Conservation (phyloP, 2,797 vertebrate genomes). For the Oophaga sylvatica region DNA sequence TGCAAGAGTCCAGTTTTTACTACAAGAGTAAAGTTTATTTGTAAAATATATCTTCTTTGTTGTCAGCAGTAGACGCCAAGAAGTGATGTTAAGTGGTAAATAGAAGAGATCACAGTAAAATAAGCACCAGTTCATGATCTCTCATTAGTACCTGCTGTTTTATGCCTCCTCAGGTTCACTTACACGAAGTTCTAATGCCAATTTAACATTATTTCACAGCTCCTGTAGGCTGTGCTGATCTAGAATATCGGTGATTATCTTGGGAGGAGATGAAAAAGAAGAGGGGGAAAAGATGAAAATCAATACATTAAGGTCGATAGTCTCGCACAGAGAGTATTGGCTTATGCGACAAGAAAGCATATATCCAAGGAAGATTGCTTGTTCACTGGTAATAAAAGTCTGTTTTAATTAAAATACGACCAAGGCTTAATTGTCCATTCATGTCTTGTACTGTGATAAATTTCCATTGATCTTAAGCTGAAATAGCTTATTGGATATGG, state of each 20-base stretch:
- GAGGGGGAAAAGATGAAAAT: constrained; percentile 73
- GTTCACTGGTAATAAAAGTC: constrained; percentile 40
- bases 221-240: constrained; percentile 76
- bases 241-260: constrained; percentile 72
- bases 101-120: constrained; percentile 48
- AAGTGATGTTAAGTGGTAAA: constrained; percentile 44
- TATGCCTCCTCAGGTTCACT: constrained; percentile 42
- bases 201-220: constrained; percentile 47
- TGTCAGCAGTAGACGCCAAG: background rate
- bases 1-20: background rate
- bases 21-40: background rate
- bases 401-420: constrained; percentile 57
- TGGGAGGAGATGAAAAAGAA: constrained; percentile 71
- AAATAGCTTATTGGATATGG: constrained; percentile 53
- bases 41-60: background rate
- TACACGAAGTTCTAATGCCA: constrained; percentile 37
- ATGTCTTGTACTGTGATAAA: constrained; percentile 53
- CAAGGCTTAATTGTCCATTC: constrained; percentile 55
- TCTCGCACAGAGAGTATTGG: constrained; percentile 59
- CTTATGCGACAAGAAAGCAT: constrained; percentile 56
- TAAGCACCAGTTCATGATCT: constrained; percentile 38
- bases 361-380: constrained; percentile 51
- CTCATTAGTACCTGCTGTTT: constrained; percentile 46
- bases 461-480: constrained; percentile 27
- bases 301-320: constrained; percentile 71